Evolutionary conservation across 2,113 vertebrate species (phyloP), one percentile per base, ranked within the genome.

Genomic region (Bos indicus): DNA sequence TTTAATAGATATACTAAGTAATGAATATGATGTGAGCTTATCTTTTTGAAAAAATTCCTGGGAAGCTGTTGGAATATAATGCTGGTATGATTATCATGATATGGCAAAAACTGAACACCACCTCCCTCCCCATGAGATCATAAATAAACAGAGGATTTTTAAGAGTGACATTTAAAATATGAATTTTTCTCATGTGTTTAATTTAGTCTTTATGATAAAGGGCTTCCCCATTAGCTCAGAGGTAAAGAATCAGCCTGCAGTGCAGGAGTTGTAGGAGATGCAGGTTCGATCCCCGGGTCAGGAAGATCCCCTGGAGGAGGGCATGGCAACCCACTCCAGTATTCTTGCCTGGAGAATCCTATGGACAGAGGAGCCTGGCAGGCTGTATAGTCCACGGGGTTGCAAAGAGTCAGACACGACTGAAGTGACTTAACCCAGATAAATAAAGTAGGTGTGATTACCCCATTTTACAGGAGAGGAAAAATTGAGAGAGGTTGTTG

Each of bases 91-190:
- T 48, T 60, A 26, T 60, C 36, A 28, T 40, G 57, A 71, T 15
- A 33, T 6, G 21, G 21, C 40, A 91, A 81, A 83, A 52, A 36
- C 4, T 54, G 52, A 7, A 4, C 19, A 57, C 30, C 13, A 40
- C 64, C n/a, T 62, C 30, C 67, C 19, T 11, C 10, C 0, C n/a
- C 1, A 6, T 26, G n/a, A 46, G 92, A 23, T 15, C 26, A 26
- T 33, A 60, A 36, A 51, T 56, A 33, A 94, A 33, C 2, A 40
- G 36, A 23, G 3, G 23, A 67, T 52, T 33, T n/a, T 54, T 17
- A 12, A 48, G 78, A 88, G 7, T 46, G 54, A 52, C 1, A 25
- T 60, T 62, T 46, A 57, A 43, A 67, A 30, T 64, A 48, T 11
- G 80, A 62, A 1, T 60, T 56, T 62, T 88, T 81, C 43, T 78